phyloP scores from a whole-genome alignment of 2,888 invertebrate genomes.

The Anoplius nigerrimus region DNA sequence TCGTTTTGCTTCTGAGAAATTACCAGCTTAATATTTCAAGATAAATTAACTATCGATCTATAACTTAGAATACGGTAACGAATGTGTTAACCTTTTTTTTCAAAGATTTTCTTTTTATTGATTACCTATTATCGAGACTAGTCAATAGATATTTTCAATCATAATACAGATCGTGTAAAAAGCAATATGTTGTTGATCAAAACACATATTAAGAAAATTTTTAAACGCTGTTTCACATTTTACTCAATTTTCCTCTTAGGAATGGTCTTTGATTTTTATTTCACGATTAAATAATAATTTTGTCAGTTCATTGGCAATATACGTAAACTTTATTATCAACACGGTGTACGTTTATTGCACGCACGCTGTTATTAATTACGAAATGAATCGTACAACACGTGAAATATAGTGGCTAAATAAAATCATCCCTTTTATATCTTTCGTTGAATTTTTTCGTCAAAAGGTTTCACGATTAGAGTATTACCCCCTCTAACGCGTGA shows the following conservation, averaged over 20 bases:
- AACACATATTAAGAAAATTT: background rate
- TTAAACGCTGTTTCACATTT: background rate
- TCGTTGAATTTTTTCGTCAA: slow-evolving; percentile 7
- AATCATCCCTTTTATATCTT: slow-evolving; percentile 20
- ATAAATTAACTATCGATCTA: no score
- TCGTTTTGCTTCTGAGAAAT: no score
- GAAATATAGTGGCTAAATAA: slow-evolving; percentile 31
- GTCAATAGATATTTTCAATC: no score
- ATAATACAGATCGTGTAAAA: no score
- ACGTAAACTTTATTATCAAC: slow-evolving; percentile 43
- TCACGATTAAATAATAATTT: slow-evolving; percentile 13
- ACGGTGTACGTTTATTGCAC: slow-evolving; percentile 39
- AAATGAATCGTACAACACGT: background rate
- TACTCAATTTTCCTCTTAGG: background rate
- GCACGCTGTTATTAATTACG: slow-evolving; percentile 15
- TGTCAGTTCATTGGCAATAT: slow-evolving; percentile 8
- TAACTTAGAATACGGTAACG: no score
- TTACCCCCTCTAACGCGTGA: background rate
- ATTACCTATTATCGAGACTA: no score
- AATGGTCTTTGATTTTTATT: background rate
- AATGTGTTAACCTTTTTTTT: no score
- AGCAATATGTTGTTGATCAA: background rate
- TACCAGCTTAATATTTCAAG: no score
- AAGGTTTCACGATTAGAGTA: background rate
- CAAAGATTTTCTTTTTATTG: no score